Evolutionary conservation across 2,113 vertebrate genomes (phyloP).

Genomic region (Synchiropus splendidus): DNA sequence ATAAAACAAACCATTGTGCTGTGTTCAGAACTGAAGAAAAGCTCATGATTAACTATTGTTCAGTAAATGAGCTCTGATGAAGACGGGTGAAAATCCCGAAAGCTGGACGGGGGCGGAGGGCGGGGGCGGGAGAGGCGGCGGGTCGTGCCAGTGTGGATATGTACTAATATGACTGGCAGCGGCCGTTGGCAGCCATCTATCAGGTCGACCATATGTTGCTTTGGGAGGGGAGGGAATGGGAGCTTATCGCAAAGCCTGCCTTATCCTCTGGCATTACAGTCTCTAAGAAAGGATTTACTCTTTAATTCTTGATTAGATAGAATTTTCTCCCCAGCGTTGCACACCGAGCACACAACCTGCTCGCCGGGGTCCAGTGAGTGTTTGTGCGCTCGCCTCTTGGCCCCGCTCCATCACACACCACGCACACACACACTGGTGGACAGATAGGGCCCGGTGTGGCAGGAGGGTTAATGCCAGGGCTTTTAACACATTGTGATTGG

Average conservation of each 20-base stretch:
- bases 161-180: slow-evolving; percentile 50
- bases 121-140: too few relatives aligned
- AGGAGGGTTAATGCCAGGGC: slow-evolving; percentile 33
- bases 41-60: slow-evolving; percentile 9
- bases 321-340: slow-evolving; percentile 58
- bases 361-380: slow-evolving; percentile 12
- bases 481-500: slow-evolving; percentile 44
- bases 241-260: slow-evolving; percentile 69
- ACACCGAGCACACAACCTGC: slow-evolving; percentile 50
- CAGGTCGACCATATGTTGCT: slow-evolving; percentile 67
- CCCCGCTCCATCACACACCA: slow-evolving; percentile 9
- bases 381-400: slow-evolving; percentile 13
- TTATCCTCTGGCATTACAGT: slow-evolving; percentile 70
- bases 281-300: slow-evolving; percentile 74
- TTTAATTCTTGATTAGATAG: slow-evolving; percentile 76
- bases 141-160: slow-evolving; percentile 35
- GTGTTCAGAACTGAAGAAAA: slow-evolving; percentile 4
- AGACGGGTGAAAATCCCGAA: neutral
- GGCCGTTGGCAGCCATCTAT: slow-evolving; percentile 52
- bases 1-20: slow-evolving; percentile 5
- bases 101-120: too few relatives aligned
- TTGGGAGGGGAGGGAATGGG: slow-evolving; percentile 46
- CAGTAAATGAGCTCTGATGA: slow-evolving; percentile 15
- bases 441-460: slow-evolving; percentile 12
- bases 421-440: neutral